Evolutionary conservation across 2,113 vertebrate species (phyloP).

Genomic region (Paradoxurus hermaphroditus): DNA sequence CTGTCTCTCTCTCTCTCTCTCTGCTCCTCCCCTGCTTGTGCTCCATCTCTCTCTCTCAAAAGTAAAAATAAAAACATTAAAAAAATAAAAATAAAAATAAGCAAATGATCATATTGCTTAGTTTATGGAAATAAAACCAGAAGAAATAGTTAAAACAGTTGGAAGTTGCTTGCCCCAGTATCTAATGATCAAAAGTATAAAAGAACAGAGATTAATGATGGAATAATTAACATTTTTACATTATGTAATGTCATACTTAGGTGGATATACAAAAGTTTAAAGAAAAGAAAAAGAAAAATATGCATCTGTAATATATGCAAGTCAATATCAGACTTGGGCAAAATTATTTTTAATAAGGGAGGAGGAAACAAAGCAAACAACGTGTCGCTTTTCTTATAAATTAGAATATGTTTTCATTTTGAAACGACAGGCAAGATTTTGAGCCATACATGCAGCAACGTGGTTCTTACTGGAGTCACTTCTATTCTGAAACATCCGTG

Average conservation of each 20-base stretch:
- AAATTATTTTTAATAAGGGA: neutral
- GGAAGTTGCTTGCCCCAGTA: neutral
- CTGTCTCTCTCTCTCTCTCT: no score
- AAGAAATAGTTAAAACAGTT: neutral
- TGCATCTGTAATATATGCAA: neutral
- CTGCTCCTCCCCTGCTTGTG: no score
- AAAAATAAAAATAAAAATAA: no score
- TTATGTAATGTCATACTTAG: neutral
- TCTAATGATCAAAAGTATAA: neutral
- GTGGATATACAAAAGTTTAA: neutral
- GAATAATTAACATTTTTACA: neutral
- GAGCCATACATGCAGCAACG: fast-evolving
- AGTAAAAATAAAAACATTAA: no score
- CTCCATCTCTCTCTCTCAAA: no score
- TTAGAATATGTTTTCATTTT: neutral
- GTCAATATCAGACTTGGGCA: neutral
- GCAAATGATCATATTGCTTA: neutral
- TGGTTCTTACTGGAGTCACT: neutral
- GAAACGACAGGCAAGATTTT: neutral
- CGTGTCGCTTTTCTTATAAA: neutral
- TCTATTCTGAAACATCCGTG: neutral
- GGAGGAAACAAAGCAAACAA: neutral
- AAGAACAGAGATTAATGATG: neutral
- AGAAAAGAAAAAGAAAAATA: neutral
- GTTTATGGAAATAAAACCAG: neutral